Base-by-base conservation (phyloP, 37 sponge, comb jelly and placozoan species). In the Agelas oroides region DNA sequence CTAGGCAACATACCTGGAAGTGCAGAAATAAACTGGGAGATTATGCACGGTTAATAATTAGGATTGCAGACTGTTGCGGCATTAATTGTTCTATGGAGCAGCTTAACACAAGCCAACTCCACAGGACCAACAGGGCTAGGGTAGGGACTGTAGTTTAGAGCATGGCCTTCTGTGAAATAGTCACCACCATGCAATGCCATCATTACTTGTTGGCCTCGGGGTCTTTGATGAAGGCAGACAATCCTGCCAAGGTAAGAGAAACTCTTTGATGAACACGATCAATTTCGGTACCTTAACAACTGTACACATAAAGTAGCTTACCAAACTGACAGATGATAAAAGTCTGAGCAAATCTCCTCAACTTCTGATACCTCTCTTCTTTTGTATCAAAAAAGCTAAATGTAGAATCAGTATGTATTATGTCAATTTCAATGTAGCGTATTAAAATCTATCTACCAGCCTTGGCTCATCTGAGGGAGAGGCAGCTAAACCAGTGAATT, bases 311-410 rank as follows among this genome's bases (percentile, higher is more conserved):
- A 65, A n/a, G 46, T 46, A 46, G 46, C 46, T 71, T 73, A 86
- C 94, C 94, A 53, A 86, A 84, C 53, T 94, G 94, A 32, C 87
- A 87, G 18, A 94, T 79, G 31, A 65, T 79, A 77, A 90, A 94
- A 12, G 67, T 75, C 27, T 82, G 27, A n/a, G 83, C 94, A 15
- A 67, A 69, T 16, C 62, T 84, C 38, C 58, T 77, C 70, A 94
- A 41, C 80, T 94, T 90, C 30, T 46, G 34, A 40, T 90, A 94
- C 0, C 94, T 69, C 34, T 86, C 70, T 33, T 82, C 84, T 52
- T 83, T 81, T 16, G 90, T 58, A 59, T 94, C 94, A 64, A 90
- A 90, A 15, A 90, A 54, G 53, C 92, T 92, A 54, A 21, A 1
- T 25, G 39, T 40, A 46, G 5, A 11, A 71, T 16, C 23, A n/a